phyloP scores from a whole-genome alignment of 2,113 vertebrate genomes.

The Lasiurus borealis region DNA sequence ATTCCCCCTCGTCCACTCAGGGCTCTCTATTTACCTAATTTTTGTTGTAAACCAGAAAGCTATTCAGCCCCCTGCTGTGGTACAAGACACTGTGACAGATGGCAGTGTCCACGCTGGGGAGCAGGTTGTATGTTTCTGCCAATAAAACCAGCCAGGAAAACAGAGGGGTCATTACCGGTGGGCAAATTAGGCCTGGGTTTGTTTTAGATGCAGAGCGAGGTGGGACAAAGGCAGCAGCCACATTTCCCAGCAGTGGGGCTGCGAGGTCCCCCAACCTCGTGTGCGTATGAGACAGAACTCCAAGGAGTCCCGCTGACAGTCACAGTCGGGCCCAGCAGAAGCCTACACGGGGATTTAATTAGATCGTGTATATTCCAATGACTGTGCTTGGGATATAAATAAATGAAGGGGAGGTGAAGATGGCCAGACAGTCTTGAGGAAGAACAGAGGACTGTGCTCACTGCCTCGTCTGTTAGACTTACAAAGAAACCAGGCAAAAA shows the following conservation, averaged over 20 bases:
- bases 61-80: slow-evolving; percentile 13
- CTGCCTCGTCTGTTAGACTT: neutral
- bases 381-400: neutral
- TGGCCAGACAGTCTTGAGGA: neutral
- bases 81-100: slow-evolving; percentile 69
- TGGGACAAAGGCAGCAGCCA: slow-evolving; percentile 31
- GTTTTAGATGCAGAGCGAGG: neutral
- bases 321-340: neutral
- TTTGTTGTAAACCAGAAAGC: slow-evolving; percentile 48
- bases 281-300: neutral
- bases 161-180: slow-evolving; percentile 65
- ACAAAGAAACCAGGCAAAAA: neutral
- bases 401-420: neutral
- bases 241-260: neutral
- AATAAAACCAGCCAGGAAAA: slow-evolving; percentile 76
- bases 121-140: slow-evolving; percentile 64
- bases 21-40: slow-evolving; percentile 59
- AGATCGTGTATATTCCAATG: neutral
- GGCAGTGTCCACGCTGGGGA: slow-evolving; percentile 48
- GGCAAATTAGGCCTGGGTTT: slow-evolving; percentile 64
- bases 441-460: too few relatives aligned
- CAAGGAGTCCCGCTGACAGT: neutral
- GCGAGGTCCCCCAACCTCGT: neutral
- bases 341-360: neutral
- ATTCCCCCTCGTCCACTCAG: neutral